phyloP scores from a whole-genome alignment of 1,140 invertebrate species.

The Nymphalis io region DNA sequence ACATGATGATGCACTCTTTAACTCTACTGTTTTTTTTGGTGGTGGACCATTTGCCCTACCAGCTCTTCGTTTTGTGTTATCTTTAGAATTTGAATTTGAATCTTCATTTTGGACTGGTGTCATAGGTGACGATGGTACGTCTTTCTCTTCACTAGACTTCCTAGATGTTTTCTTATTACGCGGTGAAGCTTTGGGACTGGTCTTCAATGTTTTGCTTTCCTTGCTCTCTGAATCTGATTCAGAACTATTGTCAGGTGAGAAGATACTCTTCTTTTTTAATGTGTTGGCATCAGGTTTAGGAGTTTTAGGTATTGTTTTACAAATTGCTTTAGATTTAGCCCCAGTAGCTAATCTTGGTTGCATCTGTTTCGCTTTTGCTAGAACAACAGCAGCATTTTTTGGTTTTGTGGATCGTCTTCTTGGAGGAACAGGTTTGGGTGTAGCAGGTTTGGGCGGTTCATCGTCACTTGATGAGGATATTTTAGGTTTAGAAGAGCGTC shows the following conservation, averaged over 20 bases:
- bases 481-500: constrained; percentile 54
- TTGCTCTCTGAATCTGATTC: constrained; percentile 84
- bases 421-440: constrained; percentile 60
- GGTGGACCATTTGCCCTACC: constrained; percentile 65
- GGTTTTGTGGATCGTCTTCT: constrained; percentile 72
- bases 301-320: constrained; percentile 69
- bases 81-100: constrained; percentile 60
- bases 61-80: constrained; percentile 65
- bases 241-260: constrained; percentile 90
- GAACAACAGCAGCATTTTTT: constrained; percentile 61
- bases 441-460: constrained; percentile 58
- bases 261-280: constrained; percentile 89
- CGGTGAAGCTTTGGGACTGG: constrained; percentile 59
- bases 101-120: constrained; percentile 67
- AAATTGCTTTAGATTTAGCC: constrained; percentile 62
- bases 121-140: constrained; percentile 46
- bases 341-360: constrained; percentile 53
- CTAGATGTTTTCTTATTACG: constrained; percentile 59
- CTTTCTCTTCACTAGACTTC: constrained; percentile 69
- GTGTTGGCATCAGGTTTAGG: constrained; percentile 73
- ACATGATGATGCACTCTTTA: constrained; percentile 73
- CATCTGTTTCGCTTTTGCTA: constrained; percentile 56
- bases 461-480: constrained; percentile 75
- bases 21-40: constrained; percentile 64
- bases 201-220: constrained; percentile 53